Conservation (phyloP, 2,113 vertebrate genomes). For the Scatophagus argus region DNA sequence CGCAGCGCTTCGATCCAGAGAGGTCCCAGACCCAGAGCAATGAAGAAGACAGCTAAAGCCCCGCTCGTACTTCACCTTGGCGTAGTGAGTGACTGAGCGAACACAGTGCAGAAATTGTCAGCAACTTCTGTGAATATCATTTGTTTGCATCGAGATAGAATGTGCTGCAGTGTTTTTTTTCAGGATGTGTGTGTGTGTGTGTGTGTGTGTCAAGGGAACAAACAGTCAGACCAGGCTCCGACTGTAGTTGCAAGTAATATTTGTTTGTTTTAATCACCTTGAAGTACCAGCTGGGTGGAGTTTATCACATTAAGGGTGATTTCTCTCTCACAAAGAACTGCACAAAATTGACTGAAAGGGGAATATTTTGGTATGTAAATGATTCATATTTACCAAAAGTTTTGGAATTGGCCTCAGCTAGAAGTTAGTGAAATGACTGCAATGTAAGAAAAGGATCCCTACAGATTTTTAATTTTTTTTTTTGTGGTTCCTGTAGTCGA, state of each 20-base stretch:
- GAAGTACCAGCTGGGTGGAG: constrained; percentile 34
- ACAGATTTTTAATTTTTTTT: no score
- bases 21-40: constrained; percentile 48
- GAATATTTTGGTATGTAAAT: no score
- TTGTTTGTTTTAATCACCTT: constrained; percentile 43
- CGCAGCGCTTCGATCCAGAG: constrained; percentile 90
- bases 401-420: no score
- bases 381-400: no score
- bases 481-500: no score
- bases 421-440: no score
- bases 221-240: constrained; percentile 27
- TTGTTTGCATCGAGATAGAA: constrained; percentile 31
- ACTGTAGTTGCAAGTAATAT: constrained; percentile 28
- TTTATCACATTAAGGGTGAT: constrained; percentile 28
- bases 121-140: constrained; percentile 36
- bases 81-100: constrained; percentile 29
- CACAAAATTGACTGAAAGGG: constrained; percentile 23
- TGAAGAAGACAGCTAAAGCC: constrained; percentile 67
- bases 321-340: not conserved
- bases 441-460: no score
- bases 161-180: constrained; percentile 35
- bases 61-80: not conserved
- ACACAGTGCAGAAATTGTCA: constrained; percentile 11
- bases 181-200: constrained; percentile 4
- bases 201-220: constrained; percentile 5